phyloP scores from a whole-genome alignment of 2,113 vertebrate genomes.

The Polypterus bichir region DNA sequence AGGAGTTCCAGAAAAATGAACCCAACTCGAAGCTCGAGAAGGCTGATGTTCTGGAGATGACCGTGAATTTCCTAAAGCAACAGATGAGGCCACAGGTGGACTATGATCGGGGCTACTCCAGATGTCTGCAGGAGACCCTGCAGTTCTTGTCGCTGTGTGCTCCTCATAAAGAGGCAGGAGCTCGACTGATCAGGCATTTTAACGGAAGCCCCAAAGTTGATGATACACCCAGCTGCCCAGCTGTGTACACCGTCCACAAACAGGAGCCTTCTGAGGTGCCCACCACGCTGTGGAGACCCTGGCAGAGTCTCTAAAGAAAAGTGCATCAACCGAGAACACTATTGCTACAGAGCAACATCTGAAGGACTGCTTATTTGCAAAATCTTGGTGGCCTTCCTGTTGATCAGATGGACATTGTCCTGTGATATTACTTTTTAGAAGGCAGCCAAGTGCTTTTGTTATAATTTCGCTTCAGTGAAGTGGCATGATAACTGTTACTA shows the following conservation, averaged over 20 bases:
- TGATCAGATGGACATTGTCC: no score
- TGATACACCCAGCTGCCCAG: slow-evolving; percentile 22
- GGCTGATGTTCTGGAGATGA: slow-evolving; percentile 52
- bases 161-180: slow-evolving; percentile 37
- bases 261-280: slow-evolving; percentile 24
- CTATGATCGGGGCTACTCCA: slow-evolving; percentile 42
- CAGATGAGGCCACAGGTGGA: slow-evolving; percentile 39
- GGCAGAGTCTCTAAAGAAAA: slow-evolving; percentile 29
- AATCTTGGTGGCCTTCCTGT: no score
- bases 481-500: no score
- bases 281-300: slow-evolving; percentile 42
- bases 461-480: no score
- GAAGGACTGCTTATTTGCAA: no score
- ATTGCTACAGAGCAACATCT: no score
- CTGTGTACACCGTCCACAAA: slow-evolving; percentile 23
- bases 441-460: no score
- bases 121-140: slow-evolving; percentile 44
- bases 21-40: slow-evolving; percentile 40
- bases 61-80: slow-evolving; percentile 40
- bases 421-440: no score
- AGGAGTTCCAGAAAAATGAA: slow-evolving; percentile 38
- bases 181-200: slow-evolving; percentile 31
- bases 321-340: no score
- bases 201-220: slow-evolving; percentile 23
- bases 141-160: slow-evolving; percentile 38